A percentile compares a stretch with the other conserved stretches of the same genome.
Conservation (phyloP, 1,140 invertebrate species). For the Aethina tumida region DNA sequence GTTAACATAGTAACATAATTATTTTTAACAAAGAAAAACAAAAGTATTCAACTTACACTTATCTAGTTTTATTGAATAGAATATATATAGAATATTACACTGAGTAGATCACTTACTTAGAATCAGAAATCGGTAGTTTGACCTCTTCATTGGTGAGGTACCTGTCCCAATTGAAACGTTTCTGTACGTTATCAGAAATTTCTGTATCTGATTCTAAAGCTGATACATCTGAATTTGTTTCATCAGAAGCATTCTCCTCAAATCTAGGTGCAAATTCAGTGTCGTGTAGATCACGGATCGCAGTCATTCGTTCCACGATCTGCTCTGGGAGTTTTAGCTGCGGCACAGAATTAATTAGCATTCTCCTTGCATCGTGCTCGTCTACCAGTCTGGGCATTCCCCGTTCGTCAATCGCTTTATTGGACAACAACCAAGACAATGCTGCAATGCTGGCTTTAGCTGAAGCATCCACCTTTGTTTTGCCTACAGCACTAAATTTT, state of each 20-base stretch:
- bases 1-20: no score
- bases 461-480: constrained; percentile 30
- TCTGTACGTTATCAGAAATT: constrained; percentile 12
- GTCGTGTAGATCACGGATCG: constrained; percentile 25
- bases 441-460: constrained; percentile 24
- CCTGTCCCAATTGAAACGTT: constrained; percentile 15
- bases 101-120: constrained; percentile 24
- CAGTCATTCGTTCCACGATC: constrained; percentile 17
- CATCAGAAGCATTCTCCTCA: constrained; percentile 10
- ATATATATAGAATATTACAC: not conserved
- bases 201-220: constrained; percentile 13
- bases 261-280: constrained; percentile 18
- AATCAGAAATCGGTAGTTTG: constrained; percentile 29
- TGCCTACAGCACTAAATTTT: constrained; percentile 19
- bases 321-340: constrained; percentile 18
- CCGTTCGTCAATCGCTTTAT: constrained; percentile 25
- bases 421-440: constrained; percentile 24
- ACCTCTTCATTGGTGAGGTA: constrained; percentile 26
- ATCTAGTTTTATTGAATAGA: not conserved
- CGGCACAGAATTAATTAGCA: constrained; percentile 21
- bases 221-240: constrained; percentile 9
- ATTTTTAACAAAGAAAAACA: constrained; percentile 3
- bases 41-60: constrained; percentile 2
- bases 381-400: constrained; percentile 29
- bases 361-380: constrained; percentile 22